Evolutionary conservation across 1,140 invertebrate species (phyloP).

Genomic region (Polyergus mexicanus): DNA sequence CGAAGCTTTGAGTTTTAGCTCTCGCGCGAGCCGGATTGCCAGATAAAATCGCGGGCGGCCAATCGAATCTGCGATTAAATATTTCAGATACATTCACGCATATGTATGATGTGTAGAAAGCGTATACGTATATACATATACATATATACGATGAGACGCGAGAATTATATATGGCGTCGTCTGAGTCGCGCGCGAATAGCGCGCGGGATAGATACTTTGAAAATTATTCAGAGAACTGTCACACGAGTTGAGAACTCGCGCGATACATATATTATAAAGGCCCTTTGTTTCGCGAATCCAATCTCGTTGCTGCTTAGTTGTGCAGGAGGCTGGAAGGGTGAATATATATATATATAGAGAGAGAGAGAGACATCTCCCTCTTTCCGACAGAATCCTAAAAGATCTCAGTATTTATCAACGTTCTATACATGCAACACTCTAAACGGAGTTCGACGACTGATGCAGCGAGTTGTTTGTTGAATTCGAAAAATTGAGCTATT

Average conservation of each 20-base stretch:
- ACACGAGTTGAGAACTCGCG: slow-evolving; percentile 60
- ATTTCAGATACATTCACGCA: slow-evolving; percentile 27
- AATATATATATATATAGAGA: not conserved
- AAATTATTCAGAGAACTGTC: slow-evolving; percentile 64
- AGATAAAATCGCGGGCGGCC: slow-evolving; percentile 46
- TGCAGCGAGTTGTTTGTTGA: slow-evolving; percentile 8
- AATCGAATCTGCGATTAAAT: slow-evolving; percentile 56
- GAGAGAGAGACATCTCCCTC: not conserved
- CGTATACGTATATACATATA: no score
- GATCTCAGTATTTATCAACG: slow-evolving; percentile 24
- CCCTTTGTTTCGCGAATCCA: slow-evolving; percentile 62
- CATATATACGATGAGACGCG: not conserved
- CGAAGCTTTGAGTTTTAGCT: slow-evolving; percentile 46
- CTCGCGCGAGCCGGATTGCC: slow-evolving; percentile 34
- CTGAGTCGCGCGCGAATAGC: not conserved
- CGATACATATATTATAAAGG: slow-evolving; percentile 62
- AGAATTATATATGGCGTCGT: slow-evolving; percentile 45
- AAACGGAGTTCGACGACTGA: slow-evolving; percentile 12
- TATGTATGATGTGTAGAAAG: not conserved
- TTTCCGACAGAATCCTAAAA: not conserved
- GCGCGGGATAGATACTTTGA: slow-evolving; percentile 54
- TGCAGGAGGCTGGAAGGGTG: not conserved
- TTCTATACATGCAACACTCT: not conserved
- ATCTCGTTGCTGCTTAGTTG: slow-evolving; percentile 45
- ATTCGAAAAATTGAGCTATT: slow-evolving; percentile 47